Base-by-base conservation (phyloP, 92 coral and sea anemone species). In the Paragorgia papillata region DNA sequence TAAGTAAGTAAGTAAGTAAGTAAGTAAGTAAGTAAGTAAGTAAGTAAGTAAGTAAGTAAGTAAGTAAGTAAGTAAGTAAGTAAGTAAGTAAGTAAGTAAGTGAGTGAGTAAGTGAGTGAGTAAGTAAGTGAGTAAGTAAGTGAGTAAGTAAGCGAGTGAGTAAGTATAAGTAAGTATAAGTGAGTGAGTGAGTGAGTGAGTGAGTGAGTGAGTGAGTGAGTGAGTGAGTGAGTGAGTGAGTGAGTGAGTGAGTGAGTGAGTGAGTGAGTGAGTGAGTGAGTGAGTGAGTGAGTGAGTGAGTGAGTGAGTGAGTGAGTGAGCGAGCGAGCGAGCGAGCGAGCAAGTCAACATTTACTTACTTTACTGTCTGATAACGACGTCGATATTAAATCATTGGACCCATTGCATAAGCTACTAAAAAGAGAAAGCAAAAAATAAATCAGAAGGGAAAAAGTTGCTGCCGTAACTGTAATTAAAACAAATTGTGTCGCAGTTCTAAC, bases 61-160 rank as follows among this genome's bases (percentile, higher is more conserved):
- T 61, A 37, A 61, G 68, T 61, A 37, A 61, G 68, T 61, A 31
- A 57, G 68, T 61, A 37, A 61, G 68, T 61, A 37, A 61, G 68
- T 61, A n/a, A n/a, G 68, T 37, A 37, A 37, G 43, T 37, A 37
- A 37, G 68, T 61, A n/a, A n/a, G 33, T 61, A 37, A n/a, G 68
- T 61, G 31, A 61, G 68, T 61, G n/a, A 61, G 68, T 61, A 37
- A n/a, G 79, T 73, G 69, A 73, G 79, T 73, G 69, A 73, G 75
- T 57, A 34, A 73, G 79, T 73, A 34, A 73, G 75, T 57, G 69
- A 57, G 75, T 73, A 34, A 73, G 79, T 73, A 64, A 73, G 79
- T 73, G 69, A 73, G 79, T 73, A 64, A 73, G 79, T 73, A 64
- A 73, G 79, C 50, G 69, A 73, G 79, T 73, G 69, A 73, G 79